A percentile compares a stretch with the other conserved stretches of the same genome.
Evolutionary conservation across 2,797 vertebrate genomes (phyloP).

Genomic region (Meriones psammophilus): DNA sequence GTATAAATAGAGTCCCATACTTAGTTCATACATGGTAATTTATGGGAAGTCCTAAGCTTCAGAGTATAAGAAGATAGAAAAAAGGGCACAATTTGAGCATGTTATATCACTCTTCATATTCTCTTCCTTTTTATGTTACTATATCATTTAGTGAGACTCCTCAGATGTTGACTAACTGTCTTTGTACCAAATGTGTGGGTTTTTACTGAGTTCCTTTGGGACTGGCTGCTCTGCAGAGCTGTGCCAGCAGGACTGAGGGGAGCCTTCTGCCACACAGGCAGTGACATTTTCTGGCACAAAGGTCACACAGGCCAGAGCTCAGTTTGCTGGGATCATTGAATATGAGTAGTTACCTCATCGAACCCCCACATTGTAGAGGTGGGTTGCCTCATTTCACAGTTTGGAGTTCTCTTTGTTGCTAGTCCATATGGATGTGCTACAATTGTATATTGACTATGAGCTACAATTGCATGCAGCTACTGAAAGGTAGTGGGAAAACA

Average conservation of each 20-base stretch:
- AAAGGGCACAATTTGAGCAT: background rate
- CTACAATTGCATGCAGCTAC: background rate
- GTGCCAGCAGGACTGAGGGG: background rate
- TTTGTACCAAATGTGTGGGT: slow-evolving; percentile 19
- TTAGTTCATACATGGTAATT: slow-evolving; percentile 82
- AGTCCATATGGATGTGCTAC: background rate
- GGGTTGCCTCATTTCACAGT: background rate
- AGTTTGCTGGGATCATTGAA: background rate
- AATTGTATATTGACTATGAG: background rate
- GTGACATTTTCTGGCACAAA: background rate
- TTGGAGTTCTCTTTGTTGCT: background rate
- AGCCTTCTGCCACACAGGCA: too few relatives aligned
- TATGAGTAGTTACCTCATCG: background rate
- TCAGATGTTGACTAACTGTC: slow-evolving; percentile 78
- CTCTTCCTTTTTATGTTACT: slow-evolving; percentile 45
- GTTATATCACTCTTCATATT: slow-evolving; percentile 49
- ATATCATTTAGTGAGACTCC: slow-evolving; percentile 52
- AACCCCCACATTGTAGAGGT: background rate
- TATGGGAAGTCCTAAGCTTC: slow-evolving; percentile 75
- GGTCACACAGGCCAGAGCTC: background rate
- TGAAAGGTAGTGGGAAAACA: background rate
- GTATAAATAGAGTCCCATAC: slow-evolving; percentile 83
- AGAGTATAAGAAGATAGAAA: slow-evolving; percentile 77
- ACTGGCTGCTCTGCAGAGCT: background rate
- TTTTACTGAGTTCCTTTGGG: background rate